These are phyloP conservation scores for Ormyrus thymus DNA, from an alignment of 2,888 invertebrate species.

Conservation along the genomic window DNA sequence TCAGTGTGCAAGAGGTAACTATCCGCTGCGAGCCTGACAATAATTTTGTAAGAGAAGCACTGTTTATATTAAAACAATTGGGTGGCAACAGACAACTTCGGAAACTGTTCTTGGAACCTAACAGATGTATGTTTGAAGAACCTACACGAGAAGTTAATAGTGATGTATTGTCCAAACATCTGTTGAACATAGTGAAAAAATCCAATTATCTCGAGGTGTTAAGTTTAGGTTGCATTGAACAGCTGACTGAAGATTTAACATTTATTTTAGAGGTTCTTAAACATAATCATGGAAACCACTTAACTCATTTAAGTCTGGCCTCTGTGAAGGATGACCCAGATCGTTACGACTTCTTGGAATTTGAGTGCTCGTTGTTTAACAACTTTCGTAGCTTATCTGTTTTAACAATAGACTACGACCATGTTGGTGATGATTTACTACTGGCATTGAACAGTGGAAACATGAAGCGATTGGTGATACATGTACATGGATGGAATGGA, in stretches of 20 bases:
- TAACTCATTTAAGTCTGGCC: conserved; percentile 81
- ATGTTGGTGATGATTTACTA: conserved; percentile 76
- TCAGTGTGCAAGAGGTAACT: conserved; percentile 73
- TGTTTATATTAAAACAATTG: conserved; percentile 69
- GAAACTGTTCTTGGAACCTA: conserved; percentile 72
- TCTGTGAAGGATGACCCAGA: conserved; percentile 85
- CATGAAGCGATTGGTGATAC: conserved; percentile 80
- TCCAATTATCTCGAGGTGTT: conserved; percentile 75
- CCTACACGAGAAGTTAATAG: conserved; percentile 50
- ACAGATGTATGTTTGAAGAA: conserved; percentile 68
- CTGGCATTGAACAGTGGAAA: conserved; percentile 73
- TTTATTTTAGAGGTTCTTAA: conserved; percentile 74
- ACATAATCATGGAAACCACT: conserved; percentile 76
- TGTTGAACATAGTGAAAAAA: conserved; percentile 75
- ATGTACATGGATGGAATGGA: conserved; percentile 82
- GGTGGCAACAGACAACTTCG: conserved; percentile 71
- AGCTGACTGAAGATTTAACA: conserved; percentile 75
- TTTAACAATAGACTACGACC: conserved; percentile 79
- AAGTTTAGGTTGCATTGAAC: conserved; percentile 78
- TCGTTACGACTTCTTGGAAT: conserved; percentile 78
- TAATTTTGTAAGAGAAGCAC: conserved; percentile 67
- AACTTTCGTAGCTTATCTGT: conserved; percentile 75
- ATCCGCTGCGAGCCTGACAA: conserved; percentile 72
- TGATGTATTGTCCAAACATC: conserved; percentile 65
- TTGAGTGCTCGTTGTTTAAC: conserved; percentile 78